Base-by-base conservation (phyloP, 2,888 invertebrate species). In the Drosophila fulvimacula region DNA sequence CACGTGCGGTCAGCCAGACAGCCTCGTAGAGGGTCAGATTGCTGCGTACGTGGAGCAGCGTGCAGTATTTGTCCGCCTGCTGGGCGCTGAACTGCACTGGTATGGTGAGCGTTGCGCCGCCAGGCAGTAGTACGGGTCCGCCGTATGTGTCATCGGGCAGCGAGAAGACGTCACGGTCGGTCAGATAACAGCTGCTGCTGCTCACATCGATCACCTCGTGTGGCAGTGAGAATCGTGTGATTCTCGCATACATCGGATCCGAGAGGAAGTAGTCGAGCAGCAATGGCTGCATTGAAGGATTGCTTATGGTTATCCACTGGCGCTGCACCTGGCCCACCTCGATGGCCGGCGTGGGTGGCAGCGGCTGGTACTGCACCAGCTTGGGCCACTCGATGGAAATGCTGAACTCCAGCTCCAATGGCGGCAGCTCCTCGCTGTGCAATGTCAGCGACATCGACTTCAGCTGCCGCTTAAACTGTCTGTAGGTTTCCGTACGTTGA, bases 11-110 rank as follows among this genome's bases (percentile, higher is more conserved):
- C 70, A 99, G 92, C 89, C 96, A 95, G 30, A 98, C 94, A 3
- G 96, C 95, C 92, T 99, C 99, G 89, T 98, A 92, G 39, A 98
- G 95, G 0, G 99, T 99, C 89, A 99, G 93, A 92, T 99, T 99
- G 92, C 99, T 99, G 83, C 98, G 96, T 92, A 92, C 91, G 63
- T 92, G 92, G 38, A 93, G 75, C 10, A 93, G 76, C 0, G 93
- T 92, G 55, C 92, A 92, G 75, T 91, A 92, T 4, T 84, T 90
- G 3, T 92, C 92, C 4, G 89, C 76, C 36, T 76, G 69, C 27
- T 82, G 81, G 1, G 92, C 89, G 32, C 82, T 77, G 66, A 93
- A 92, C 53, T 85, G 86, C 38, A 93, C 84, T 0, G 89, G 86
- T 10, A 93, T 88, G 17, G 81, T 80, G 0, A 90, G 67, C n/a